Conservation (phyloP, 2,888 invertebrate genomes). For the Agrilus biguttatus region DNA sequence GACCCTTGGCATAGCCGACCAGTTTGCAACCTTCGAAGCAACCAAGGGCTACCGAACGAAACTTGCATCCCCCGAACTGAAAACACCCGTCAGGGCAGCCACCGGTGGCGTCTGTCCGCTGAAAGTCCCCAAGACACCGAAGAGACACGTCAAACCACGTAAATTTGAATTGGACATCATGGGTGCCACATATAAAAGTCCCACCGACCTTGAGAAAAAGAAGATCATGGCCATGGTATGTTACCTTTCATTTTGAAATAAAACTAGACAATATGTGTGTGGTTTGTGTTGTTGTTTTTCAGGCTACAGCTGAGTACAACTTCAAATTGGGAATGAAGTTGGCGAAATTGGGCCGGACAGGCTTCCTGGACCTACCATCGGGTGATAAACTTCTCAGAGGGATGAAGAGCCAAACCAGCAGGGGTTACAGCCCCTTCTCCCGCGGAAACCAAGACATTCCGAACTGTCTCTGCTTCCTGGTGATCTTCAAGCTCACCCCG, state of each 20-base stretch:
- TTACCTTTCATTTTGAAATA: background rate
- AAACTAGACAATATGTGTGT: background rate
- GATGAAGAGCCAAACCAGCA: constrained; percentile 22
- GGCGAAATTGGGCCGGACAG: constrained; percentile 26
- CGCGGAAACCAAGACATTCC: constrained; percentile 32
- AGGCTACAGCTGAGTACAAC: constrained; percentile 18
- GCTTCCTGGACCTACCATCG: constrained; percentile 16
- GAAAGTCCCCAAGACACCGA: no score
- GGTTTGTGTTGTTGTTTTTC: constrained; percentile 1
- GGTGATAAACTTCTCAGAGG: constrained; percentile 34
- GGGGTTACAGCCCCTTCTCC: constrained; percentile 30
- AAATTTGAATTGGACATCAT: no score
- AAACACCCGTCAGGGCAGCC: no score
- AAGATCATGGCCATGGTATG: background rate
- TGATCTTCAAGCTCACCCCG: constrained; percentile 38
- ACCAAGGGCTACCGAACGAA: no score
- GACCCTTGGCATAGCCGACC: no score
- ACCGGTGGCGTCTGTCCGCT: no score
- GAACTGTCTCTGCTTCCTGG: constrained; percentile 39
- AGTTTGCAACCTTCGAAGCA: no score
- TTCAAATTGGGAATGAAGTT: constrained; percentile 21
- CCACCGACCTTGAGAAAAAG: background rate
- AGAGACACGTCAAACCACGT: no score
- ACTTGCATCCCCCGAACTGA: no score
- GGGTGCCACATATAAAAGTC: no score